Conservation (phyloP, 2,113 vertebrate genomes). For the Serinus canaria region DNA sequence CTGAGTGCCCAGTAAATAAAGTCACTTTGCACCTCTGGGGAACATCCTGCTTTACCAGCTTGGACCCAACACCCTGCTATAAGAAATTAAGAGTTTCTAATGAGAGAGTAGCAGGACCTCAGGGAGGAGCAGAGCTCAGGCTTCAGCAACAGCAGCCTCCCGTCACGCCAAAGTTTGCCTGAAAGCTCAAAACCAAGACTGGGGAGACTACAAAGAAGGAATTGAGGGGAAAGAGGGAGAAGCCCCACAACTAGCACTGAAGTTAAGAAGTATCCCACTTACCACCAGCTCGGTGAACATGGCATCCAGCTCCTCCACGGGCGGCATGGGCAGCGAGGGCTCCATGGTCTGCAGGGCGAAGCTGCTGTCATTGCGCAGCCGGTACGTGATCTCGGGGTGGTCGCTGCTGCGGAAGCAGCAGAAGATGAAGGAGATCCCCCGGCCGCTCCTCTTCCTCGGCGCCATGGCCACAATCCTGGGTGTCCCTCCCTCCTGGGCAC, state of each 20-base stretch:
- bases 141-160: not conserved
- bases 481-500: slow-evolving; percentile 51
- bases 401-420: slow-evolving; percentile 96
- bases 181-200: not conserved
- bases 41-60: not conserved
- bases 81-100: not conserved
- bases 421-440: slow-evolving; percentile 92
- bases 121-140: not conserved
- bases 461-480: slow-evolving; percentile 81
- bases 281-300: slow-evolving; percentile 98
- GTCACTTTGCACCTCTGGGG: not conserved
- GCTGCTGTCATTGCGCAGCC: slow-evolving; percentile 88
- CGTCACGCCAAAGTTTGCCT: not conserved
- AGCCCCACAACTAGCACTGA: no score
- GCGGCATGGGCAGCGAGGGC: slow-evolving; percentile 89
- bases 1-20: not conserved
- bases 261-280: slow-evolving; percentile 33
- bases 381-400: slow-evolving; percentile 97
- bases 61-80: not conserved
- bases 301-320: slow-evolving; percentile 88
- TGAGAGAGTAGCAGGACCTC: not conserved
- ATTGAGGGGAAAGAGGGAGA: no score
- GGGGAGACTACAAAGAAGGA: not conserved
- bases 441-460: slow-evolving; percentile 87
- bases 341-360: slow-evolving; percentile 96